Percentiles rank a stretch among this genome's conserved stretches.
Evolutionary conservation across 2,113 vertebrate genomes (phyloP).

Genomic region (Eptesicus fuscus): DNA sequence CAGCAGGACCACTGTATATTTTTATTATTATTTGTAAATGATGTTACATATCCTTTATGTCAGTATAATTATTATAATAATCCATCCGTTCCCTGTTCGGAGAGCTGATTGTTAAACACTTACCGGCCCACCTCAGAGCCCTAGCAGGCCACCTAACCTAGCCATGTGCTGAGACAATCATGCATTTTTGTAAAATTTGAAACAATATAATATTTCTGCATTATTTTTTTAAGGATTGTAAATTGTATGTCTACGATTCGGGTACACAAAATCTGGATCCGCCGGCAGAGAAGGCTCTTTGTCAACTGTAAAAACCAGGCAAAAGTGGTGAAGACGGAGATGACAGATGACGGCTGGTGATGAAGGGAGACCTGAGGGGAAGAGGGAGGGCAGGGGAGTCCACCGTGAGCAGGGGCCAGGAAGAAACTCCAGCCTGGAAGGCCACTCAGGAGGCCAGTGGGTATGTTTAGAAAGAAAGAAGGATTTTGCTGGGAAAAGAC

Average conservation of each 20-base stretch:
- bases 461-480: neutral
- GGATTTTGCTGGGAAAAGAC: neutral
- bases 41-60: neutral
- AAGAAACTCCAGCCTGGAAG: neutral
- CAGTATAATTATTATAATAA: neutral
- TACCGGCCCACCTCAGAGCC: neutral
- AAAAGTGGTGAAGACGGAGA: neutral
- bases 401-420: no score
- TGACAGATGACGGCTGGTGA: neutral
- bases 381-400: neutral
- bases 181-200: neutral
- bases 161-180: neutral
- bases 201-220: neutral
- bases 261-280: neutral
- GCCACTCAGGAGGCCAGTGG: neutral
- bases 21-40: neutral
- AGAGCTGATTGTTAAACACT: neutral
- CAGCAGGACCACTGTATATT: neutral
- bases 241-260: neutral
- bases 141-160: neutral
- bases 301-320: neutral
- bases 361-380: accelerated
- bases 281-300: neutral
- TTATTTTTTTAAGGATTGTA: neutral
- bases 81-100: neutral